A percentile compares a stretch with the other conserved stretches of the same genome.
Conservation (phyloP, 2,113 vertebrate species). For the Heliornis fulica region DNA sequence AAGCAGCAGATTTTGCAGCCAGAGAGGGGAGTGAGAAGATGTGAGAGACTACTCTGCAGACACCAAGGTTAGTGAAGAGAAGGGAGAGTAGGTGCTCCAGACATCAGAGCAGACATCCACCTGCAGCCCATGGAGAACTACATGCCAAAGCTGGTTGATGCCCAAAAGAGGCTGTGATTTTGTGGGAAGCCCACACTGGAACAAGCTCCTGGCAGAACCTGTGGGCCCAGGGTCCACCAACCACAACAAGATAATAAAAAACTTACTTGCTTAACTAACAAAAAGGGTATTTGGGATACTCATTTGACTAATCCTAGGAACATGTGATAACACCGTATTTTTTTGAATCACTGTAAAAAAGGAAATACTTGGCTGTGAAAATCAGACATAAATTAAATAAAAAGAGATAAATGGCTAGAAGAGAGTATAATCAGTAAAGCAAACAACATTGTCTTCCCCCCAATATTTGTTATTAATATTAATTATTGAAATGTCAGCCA, state of each 20-base stretch:
- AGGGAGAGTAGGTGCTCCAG: no score
- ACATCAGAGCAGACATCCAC: no score
- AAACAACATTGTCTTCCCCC: neutral
- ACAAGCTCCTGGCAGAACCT: no score
- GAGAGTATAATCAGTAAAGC: neutral
- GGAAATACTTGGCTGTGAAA: neutral
- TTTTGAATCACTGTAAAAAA: neutral
- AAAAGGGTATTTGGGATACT: neutral
- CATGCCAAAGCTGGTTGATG: no score
- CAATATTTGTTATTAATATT: neutral
- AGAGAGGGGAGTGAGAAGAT: no score
- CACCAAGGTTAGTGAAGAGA: no score
- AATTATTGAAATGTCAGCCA: neutral
- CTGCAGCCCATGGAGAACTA: no score
- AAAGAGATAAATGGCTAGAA: neutral
- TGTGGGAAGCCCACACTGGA: no score
- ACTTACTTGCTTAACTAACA: neutral
- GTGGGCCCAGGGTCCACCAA: neutral
- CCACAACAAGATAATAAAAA: neutral
- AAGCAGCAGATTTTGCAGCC: no score
- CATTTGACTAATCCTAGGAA: neutral
- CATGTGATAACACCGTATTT: neutral
- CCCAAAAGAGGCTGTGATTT: no score
- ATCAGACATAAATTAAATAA: neutral
- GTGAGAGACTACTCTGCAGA: no score